Percentiles rank a stretch among this genome's conserved stretches.
Evolutionary conservation across 2,797 vertebrate genomes (phyloP).

Genomic region (Tokudaia muenninki): DNA sequence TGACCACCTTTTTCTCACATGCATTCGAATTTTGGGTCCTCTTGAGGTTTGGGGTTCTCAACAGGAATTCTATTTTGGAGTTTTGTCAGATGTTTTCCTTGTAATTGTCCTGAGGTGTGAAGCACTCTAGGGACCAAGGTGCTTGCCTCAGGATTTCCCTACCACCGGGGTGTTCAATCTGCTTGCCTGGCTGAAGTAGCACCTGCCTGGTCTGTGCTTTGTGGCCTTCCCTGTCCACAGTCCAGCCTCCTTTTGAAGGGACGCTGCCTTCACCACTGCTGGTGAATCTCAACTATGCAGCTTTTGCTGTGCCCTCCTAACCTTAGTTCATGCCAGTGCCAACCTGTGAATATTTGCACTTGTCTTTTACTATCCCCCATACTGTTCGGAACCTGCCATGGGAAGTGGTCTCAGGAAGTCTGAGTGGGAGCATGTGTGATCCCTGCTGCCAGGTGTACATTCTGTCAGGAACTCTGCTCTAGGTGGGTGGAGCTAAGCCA

Average conservation of each 20-base stretch:
- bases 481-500: neutral
- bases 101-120: neutral
- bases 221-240: neutral
- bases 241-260: neutral
- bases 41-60: neutral
- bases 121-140: neutral
- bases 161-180: neutral
- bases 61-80: neutral
- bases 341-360: neutral
- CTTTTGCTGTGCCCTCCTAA: neutral
- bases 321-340: neutral
- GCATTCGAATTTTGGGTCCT: neutral
- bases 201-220: neutral
- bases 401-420: neutral
- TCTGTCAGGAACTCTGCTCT: too few species aligned
- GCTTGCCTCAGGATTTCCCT: neutral
- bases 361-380: neutral
- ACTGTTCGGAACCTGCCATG: neutral
- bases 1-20: neutral
- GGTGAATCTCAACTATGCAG: neutral
- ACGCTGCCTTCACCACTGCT: neutral
- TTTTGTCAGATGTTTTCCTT: neutral
- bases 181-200: neutral
- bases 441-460: neutral
- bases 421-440: neutral